phyloP scores from a whole-genome alignment of 2,888 invertebrate genomes.

The Amphipoea oculea region DNA sequence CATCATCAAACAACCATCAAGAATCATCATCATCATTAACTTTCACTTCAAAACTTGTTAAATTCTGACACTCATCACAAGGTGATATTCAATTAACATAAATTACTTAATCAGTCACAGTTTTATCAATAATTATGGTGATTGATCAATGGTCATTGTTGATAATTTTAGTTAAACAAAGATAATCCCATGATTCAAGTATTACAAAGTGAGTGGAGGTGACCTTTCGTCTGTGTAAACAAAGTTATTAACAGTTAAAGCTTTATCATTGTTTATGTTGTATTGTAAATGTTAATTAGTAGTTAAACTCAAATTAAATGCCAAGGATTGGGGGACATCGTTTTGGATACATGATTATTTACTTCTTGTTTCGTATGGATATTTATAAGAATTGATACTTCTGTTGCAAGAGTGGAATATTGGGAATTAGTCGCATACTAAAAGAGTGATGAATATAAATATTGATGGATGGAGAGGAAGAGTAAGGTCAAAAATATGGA shows the following conservation, averaged over 20 bases:
- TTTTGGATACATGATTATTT: slow-evolving; percentile 24
- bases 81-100: slow-evolving; percentile 40
- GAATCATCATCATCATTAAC: slow-evolving; percentile 15
- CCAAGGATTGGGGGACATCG: slow-evolving; percentile 66
- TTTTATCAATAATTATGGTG: slow-evolving; percentile 53
- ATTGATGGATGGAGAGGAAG: not conserved
- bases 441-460: not conserved
- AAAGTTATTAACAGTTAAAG: slow-evolving; percentile 66
- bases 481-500: not conserved
- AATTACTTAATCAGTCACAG: slow-evolving; percentile 38
- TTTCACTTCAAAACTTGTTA: slow-evolving; percentile 21
- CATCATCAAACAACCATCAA: not conserved
- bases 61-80: slow-evolving; percentile 15
- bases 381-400: not conserved
- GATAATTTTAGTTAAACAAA: slow-evolving; percentile 60
- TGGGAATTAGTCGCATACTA: not conserved
- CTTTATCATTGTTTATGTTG: slow-evolving; percentile 69
- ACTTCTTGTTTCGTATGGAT: not conserved
- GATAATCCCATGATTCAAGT: slow-evolving; percentile 65
- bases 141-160: slow-evolving; percentile 62
- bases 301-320: slow-evolving; percentile 68
- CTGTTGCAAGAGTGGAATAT: not conserved
- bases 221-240: slow-evolving; percentile 71
- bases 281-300: slow-evolving; percentile 75
- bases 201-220: slow-evolving; percentile 57